phyloP scores from a whole-genome alignment of 2,113 vertebrate genomes.

The Choloepus hoffmanni region DNA sequence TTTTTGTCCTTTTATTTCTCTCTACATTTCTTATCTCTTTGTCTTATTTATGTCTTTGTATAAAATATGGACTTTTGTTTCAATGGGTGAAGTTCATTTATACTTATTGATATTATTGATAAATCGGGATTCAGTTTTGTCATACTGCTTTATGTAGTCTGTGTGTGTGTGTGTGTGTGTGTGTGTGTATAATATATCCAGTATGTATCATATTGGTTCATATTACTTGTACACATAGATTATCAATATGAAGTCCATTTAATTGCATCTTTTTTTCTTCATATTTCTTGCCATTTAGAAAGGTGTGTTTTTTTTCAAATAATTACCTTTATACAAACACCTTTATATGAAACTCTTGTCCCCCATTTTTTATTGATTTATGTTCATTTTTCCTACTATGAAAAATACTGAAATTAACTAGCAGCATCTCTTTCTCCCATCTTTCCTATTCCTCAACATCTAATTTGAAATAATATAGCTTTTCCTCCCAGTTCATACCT shows the following conservation, averaged over 20 bases:
- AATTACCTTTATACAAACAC: not conserved
- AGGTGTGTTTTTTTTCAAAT: not conserved
- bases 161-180: no score
- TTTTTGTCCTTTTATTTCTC: not conserved
- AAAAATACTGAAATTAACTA: not conserved
- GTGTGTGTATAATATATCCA: no score
- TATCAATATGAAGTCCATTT: not conserved
- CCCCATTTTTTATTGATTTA: not conserved
- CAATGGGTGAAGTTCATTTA: slow-evolving; percentile 20
- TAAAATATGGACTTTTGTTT: not conserved
- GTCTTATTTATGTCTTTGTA: not conserved
- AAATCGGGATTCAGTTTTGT: not conserved
- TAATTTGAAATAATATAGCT: not conserved
- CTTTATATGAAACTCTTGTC: not conserved
- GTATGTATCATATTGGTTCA: not conserved
- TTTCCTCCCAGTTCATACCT: not conserved
- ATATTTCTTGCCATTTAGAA: not conserved
- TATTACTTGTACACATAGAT: not conserved
- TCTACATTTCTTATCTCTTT: not conserved
- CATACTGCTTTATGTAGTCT: not conserved
- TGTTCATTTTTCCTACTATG: not conserved
- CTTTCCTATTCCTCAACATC: not conserved
- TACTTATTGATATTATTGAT: not conserved
- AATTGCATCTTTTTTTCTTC: not conserved
- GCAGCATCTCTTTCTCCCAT: not conserved